Conservation (phyloP, 2,888 invertebrate genomes). For the Entomobrya multifasciata region DNA sequence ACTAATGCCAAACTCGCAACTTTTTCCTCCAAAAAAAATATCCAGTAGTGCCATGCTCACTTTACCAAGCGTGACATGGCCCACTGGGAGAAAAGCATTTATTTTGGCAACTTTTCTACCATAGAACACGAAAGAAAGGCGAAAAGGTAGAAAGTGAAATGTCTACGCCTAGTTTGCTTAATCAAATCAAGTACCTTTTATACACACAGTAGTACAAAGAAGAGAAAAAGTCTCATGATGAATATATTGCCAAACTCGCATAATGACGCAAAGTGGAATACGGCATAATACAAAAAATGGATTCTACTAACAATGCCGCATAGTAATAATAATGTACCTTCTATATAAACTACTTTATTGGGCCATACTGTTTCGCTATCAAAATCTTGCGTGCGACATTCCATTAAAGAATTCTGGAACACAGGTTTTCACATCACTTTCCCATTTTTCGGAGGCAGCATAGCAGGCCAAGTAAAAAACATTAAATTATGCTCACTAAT, state of each 20-base stretch:
- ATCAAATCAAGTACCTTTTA: constrained; percentile 9
- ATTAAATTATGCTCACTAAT: constrained; percentile 1
- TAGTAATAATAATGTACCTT: not conserved
- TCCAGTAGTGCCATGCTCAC: not conserved
- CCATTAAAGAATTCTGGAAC: constrained; percentile 61
- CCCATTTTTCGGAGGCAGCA: not conserved
- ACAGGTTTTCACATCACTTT: constrained; percentile 37
- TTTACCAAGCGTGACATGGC: not conserved
- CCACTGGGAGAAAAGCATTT: constrained; percentile 1
- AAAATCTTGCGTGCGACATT: constrained; percentile 58
- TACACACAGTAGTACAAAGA: not conserved
- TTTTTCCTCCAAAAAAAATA: not conserved
- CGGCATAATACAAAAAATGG: not conserved
- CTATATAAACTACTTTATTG: not conserved
- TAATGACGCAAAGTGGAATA: constrained; percentile 34
- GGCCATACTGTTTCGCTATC: not conserved
- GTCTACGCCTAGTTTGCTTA: constrained; percentile 17
- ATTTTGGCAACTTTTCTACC: constrained; percentile 33
- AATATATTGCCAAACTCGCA: not conserved
- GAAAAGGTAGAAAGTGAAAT: constrained; percentile 32
- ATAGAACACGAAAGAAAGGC: not conserved
- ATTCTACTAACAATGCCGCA: not conserved
- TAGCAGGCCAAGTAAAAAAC: not conserved
- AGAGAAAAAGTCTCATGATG: not conserved
- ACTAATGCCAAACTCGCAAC: not conserved